phyloP scores from a whole-genome alignment of 2,113 vertebrate genomes.

The Sinocyclocheilus rhinocerous region DNA sequence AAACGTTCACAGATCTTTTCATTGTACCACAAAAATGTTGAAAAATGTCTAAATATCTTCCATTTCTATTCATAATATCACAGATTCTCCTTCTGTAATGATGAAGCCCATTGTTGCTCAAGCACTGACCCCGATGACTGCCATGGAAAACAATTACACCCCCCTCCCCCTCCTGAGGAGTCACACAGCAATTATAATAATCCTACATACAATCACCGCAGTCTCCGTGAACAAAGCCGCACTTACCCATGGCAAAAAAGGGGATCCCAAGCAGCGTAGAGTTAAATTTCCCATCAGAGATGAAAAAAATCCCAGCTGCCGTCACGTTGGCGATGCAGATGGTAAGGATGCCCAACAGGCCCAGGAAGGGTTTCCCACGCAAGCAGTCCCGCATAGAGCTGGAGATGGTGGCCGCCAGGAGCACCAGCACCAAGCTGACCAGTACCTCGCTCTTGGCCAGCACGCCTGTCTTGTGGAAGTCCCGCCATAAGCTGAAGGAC shows the following conservation, averaged over 20 bases:
- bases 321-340: constrained; percentile 95
- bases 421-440: constrained; percentile 92
- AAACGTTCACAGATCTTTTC: not conserved
- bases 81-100: not conserved
- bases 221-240: constrained; percentile 56
- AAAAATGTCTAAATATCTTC: not conserved
- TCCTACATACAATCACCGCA: constrained; percentile 4
- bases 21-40: not conserved
- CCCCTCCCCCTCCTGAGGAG: not conserved
- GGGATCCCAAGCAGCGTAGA: constrained; percentile 96
- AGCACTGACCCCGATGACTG: constrained; percentile 54
- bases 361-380: constrained; percentile 96
- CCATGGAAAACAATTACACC: constrained; percentile 38
- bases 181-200: constrained; percentile 36
- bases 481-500: constrained; percentile 93
- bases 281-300: constrained; percentile 98
- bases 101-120: constrained; percentile 5
- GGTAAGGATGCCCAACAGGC: constrained; percentile 94
- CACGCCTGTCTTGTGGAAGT: constrained; percentile 94
- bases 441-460: constrained; percentile 93
- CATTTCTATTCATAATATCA: not conserved
- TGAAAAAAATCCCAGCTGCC: constrained; percentile 97
- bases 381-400: constrained; percentile 99
- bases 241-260: constrained; percentile 99
- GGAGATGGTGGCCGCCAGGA: constrained; percentile 93